Evolutionary conservation across 37 sponge, comb jelly and placozoan genomes (phyloP), one percentile per base, ranked within the genome.

Genomic region (Crambe crambe): DNA sequence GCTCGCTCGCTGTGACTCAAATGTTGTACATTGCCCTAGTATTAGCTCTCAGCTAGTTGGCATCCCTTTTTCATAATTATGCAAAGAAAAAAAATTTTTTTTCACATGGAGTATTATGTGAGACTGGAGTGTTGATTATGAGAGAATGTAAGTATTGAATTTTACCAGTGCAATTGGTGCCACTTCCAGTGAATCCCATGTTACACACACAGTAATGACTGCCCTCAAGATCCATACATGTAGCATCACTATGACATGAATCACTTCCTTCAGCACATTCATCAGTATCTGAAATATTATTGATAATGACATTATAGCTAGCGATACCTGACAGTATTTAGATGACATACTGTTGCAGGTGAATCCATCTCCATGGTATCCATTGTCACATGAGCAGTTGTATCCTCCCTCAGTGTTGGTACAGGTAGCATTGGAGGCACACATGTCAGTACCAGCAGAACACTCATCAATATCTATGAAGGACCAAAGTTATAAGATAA

Each of bases 381-480:
- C 88, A 23, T 30, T 0, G 20, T 62, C 68, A 42, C 88, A 88
- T 31, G 63, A 69, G 66, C 88, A 88, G 30, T 43, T 65, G 59
- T 63, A 86, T 34, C 75, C 68, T 56, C 87, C 87, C 22, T 38
- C 42, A 67, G 75, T 74, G 75, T 86, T 63, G 36, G 21, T 38
- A 44, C 87, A 86, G n/a, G 61, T 72, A 30, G 80, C 80, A 82
- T 75, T 75, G 27, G 62, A 69, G 42, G 58, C 37, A 61, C 87
- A 80, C 9, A 37, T 38, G 51, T 47, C 12, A 68, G 31, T 37
- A 9, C 38, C 47, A 17, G 68, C 68, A 6, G 34, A 38, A 44
- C 84, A 83, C 77, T 83, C 84, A 83, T 83, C 25, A 20, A 69
- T 41, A 68, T 83, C 84, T 83, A 60, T n/a, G n/a, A n/a, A n/a